A percentile compares a stretch with the other conserved stretches of the same genome.
Conservation (phyloP, 1,140 invertebrate genomes). For the Oscheius sp. region DNA sequence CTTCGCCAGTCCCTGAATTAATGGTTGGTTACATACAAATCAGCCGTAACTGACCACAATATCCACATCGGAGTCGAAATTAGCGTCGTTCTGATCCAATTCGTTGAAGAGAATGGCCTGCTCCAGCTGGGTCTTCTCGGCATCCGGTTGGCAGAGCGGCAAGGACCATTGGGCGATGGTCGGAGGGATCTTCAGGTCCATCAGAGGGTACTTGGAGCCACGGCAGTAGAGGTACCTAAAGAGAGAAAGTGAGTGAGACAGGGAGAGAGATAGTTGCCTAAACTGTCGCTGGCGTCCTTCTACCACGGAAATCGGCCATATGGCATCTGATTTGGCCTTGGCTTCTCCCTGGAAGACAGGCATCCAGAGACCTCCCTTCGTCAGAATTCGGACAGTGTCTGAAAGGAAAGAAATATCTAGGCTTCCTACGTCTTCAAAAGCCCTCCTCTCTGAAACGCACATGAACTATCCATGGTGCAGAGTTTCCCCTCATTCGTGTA, state of each 20-base stretch:
- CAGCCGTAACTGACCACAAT: not conserved
- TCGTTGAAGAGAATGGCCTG: constrained; percentile 1
- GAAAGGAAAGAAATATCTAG: not conserved
- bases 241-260: not conserved
- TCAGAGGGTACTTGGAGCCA: constrained; percentile 9
- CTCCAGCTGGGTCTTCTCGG: constrained; percentile 1
- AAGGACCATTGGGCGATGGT: not conserved
- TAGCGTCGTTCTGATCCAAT: not conserved
- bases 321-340: not conserved
- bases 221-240: constrained; percentile 8
- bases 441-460: not conserved
- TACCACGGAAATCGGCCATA: constrained; percentile 12
- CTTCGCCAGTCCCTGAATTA: not conserved
- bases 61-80: not conserved
- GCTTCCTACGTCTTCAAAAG: too few relatives aligned
- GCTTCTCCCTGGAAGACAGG: not conserved
- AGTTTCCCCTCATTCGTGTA: constrained; percentile 2
- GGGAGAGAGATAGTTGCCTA: not conserved
- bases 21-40: too few relatives aligned
- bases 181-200: not conserved
- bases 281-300: not conserved
- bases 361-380: not conserved
- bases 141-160: not conserved
- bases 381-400: not conserved
- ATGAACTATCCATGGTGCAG: not conserved